A percentile compares a stretch with the other conserved stretches of the same genome.
Conservation (phyloP, 2,797 vertebrate species). For the Microhierax caerulescens region DNA sequence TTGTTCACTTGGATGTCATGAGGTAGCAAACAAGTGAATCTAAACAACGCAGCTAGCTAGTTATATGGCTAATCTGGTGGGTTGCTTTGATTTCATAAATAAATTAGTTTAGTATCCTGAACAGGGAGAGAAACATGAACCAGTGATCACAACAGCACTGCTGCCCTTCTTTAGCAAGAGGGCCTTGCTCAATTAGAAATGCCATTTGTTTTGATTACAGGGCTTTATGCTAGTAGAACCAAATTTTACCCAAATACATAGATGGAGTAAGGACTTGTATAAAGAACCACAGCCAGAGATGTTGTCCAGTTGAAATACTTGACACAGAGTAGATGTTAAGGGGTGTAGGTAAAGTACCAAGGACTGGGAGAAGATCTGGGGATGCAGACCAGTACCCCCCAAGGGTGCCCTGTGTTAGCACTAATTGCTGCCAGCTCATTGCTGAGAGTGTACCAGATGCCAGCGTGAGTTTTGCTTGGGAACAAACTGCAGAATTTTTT, state of each 20-base stretch:
- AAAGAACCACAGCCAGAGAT: neutral
- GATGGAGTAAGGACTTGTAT: neutral
- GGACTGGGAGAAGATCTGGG: neutral
- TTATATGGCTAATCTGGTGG: slow-evolving; percentile 66
- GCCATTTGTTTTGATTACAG: slow-evolving; percentile 26
- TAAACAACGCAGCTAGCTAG: slow-evolving; percentile 49
- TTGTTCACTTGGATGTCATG: slow-evolving; percentile 71
- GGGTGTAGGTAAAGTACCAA: neutral
- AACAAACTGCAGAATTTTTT: neutral
- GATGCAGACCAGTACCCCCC: neutral
- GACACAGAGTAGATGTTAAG: neutral
- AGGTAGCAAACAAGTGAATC: slow-evolving; percentile 64
- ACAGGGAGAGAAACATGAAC: slow-evolving; percentile 7
- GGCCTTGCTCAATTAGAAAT: slow-evolving; percentile 41
- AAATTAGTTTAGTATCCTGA: slow-evolving; percentile 47
- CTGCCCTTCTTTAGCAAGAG: slow-evolving; percentile 6
- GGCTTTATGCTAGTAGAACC: neutral
- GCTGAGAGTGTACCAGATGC: neutral
- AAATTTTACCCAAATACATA: neutral
- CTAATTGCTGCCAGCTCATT: neutral
- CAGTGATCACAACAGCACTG: slow-evolving; percentile 23
- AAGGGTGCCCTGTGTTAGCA: neutral
- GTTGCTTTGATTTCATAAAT: slow-evolving; percentile 68
- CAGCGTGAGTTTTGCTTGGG: neutral
- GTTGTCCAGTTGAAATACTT: neutral